phyloP scores from a whole-genome alignment of 2,113 vertebrate species.

The Cygnus buccinator region DNA sequence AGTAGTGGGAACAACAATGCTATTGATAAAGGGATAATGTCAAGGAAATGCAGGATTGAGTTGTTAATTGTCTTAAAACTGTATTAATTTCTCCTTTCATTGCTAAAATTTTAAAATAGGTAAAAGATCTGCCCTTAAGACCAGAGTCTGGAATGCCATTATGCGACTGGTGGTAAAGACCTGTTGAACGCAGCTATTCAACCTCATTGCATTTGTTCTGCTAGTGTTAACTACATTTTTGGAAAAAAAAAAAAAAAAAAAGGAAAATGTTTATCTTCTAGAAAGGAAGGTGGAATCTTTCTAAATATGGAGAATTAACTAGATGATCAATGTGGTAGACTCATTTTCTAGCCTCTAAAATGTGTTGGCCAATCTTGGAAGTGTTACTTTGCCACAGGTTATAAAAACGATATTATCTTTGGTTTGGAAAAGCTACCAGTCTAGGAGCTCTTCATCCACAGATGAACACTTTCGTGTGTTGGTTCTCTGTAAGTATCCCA shows the following conservation, averaged over 20 bases:
- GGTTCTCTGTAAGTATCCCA: neutral
- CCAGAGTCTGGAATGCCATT: neutral
- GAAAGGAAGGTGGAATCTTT: neutral
- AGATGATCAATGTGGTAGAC: neutral
- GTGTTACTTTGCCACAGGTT: neutral
- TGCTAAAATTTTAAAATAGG: neutral
- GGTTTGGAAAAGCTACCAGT: neutral
- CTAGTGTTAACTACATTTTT: neutral
- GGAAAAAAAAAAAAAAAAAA: neutral
- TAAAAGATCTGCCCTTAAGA: neutral
- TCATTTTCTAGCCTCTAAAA: neutral
- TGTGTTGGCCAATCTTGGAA: neutral
- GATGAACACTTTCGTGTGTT: neutral
- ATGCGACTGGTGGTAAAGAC: neutral
- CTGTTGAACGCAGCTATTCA: neutral
- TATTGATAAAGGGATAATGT: constrained; percentile 15
- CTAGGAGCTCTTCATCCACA: neutral
- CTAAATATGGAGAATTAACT: neutral
- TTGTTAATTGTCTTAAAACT: constrained; percentile 35
- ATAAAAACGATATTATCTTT: neutral
- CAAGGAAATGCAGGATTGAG: neutral
- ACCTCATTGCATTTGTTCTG: neutral
- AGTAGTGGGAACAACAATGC: constrained; percentile 20
- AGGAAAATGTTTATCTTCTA: neutral
- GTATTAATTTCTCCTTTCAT: constrained; percentile 35